Evolutionary conservation across 1,140 invertebrate species (phyloP).

Genomic region (Orchestia grillus): DNA sequence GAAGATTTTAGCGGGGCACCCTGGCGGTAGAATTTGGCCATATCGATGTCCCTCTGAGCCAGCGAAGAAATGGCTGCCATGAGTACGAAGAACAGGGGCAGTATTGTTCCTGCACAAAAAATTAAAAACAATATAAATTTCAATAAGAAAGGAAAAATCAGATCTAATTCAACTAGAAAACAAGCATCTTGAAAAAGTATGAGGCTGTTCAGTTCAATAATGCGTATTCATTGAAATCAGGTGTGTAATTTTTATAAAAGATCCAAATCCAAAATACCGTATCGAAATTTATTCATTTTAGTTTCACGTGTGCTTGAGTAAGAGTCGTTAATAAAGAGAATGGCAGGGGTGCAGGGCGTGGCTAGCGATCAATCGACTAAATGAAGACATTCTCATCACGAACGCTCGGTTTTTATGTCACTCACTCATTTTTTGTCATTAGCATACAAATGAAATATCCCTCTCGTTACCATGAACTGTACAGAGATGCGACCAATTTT

Average conservation of each 20-base stretch:
- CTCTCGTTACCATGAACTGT: not conserved
- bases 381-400: not conserved
- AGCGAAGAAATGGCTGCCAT: not conserved
- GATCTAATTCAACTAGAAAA: not conserved
- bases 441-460: not conserved
- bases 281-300: not conserved
- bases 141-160: not conserved
- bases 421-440: not conserved
- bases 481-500: not conserved
- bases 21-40: slow-evolving; percentile 56
- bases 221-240: not conserved
- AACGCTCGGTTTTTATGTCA: not conserved
- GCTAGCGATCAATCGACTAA: not conserved
- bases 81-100: not conserved
- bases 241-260: not conserved
- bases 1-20: not conserved
- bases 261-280: not conserved
- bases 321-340: no score
- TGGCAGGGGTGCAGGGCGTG: not conserved
- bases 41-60: slow-evolving; percentile 15
- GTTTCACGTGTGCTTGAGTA: not conserved
- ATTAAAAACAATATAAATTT: not conserved
- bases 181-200: not conserved
- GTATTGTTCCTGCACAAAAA: not conserved
- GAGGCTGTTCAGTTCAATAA: not conserved